Percentiles rank a stretch among this genome's conserved stretches.
Conservation (phyloP, 2,888 invertebrate genomes). For the Coelopa pilipes region DNA sequence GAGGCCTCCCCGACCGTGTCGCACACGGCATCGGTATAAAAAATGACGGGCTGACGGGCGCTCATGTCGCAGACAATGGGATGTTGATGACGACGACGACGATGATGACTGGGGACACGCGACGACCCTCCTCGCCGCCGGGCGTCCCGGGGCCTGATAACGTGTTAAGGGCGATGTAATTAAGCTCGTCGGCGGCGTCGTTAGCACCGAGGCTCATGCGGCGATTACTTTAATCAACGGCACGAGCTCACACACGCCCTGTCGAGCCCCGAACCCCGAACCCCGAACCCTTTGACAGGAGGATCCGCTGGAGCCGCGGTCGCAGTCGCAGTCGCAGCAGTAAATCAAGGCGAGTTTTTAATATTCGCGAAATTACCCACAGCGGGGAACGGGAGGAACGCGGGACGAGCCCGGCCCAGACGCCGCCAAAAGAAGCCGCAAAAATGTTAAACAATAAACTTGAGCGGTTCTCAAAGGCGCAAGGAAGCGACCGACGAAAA, state of each 20-base stretch:
- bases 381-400: background rate
- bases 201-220: background rate
- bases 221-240: slow-evolving; percentile 16
- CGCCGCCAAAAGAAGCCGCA: slow-evolving; percentile 4
- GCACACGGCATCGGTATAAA: too few species aligned
- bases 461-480: background rate
- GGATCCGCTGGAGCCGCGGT: background rate
- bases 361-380: slow-evolving; percentile 28
- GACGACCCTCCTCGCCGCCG: too few species aligned
- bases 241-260: slow-evolving; percentile 1
- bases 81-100: too few species aligned
- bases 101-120: background rate
- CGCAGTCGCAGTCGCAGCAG: background rate
- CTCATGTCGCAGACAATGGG: too few species aligned
- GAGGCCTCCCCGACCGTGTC: too few species aligned
- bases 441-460: slow-evolving; percentile 26
- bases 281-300: background rate
- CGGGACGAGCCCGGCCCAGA: background rate
- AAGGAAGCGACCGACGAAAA: background rate
- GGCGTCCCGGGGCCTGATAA: background rate
- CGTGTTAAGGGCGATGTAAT: background rate
- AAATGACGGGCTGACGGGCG: too few species aligned
- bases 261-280: background rate
- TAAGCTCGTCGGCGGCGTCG: background rate
- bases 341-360: slow-evolving; percentile 20